phyloP scores from a whole-genome alignment of 2,888 invertebrate genomes.

The Caenorhabditis sulstoni region DNA sequence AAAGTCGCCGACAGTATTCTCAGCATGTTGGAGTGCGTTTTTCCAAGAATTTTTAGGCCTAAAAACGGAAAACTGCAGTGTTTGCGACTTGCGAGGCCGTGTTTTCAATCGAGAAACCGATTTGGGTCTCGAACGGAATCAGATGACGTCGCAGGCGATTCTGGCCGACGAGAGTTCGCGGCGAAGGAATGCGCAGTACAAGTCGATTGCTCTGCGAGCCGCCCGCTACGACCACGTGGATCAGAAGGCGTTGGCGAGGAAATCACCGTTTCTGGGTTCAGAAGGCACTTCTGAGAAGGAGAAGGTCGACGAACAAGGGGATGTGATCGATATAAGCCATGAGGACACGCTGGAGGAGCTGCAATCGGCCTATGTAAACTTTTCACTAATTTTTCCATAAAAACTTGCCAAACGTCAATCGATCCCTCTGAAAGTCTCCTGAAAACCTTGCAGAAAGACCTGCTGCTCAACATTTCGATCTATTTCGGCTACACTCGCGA shows the following conservation, averaged over 20 bases:
- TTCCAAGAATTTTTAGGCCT: too few species aligned
- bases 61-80: too few species aligned
- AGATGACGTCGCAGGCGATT: constrained; percentile 45
- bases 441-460: constrained; percentile 61
- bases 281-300: too few species aligned
- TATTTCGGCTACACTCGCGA: constrained; percentile 69
- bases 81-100: constrained; percentile 20
- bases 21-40: constrained; percentile 31
- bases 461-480: constrained; percentile 63
- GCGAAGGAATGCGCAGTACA: constrained; percentile 65
- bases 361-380: too few species aligned
- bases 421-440: too few species aligned
- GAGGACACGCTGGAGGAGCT: too few species aligned
- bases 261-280: constrained; percentile 23
- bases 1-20: constrained; percentile 4
- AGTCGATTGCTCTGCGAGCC: constrained; percentile 64
- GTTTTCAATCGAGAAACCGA: constrained; percentile 44
- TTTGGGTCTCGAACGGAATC: constrained; percentile 27
- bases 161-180: constrained; percentile 57
- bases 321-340: too few species aligned
- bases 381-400: too few species aligned
- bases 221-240: constrained; percentile 63
- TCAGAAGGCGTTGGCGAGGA: constrained; percentile 36
- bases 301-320: too few species aligned
- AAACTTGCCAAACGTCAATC: too few species aligned